Conservation (phyloP, 2,888 invertebrate species). For the Carpatolechia fugitivella region DNA sequence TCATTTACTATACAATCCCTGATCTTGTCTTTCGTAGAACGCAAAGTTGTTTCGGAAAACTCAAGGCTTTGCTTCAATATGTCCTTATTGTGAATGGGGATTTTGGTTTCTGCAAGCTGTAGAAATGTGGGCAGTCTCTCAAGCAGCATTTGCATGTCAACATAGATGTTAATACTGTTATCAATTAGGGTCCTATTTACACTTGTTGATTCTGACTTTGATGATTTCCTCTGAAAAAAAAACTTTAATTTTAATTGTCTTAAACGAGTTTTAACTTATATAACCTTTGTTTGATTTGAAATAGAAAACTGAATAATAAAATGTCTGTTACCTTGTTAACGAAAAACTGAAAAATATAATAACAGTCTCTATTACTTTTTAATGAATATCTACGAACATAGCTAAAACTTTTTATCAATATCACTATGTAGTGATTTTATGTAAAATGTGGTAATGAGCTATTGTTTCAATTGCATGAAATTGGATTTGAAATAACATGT, state of each 20-base stretch:
- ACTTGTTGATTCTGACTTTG: constrained; percentile 48
- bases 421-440: too few species aligned
- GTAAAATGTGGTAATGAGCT: neutral
- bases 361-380: neutral
- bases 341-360: neutral
- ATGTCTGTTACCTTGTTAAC: neutral
- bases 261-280: too few species aligned
- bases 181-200: constrained; percentile 59
- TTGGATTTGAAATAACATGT: neutral
- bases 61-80: constrained; percentile 49
- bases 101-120: constrained; percentile 45
- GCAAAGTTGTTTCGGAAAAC: constrained; percentile 46
- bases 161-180: constrained; percentile 60
- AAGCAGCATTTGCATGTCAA: constrained; percentile 51
- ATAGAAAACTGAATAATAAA: too few species aligned
- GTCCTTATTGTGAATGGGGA: constrained; percentile 43
- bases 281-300: too few species aligned
- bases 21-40: constrained; percentile 49
- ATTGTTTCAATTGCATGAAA: constrained; percentile 12
- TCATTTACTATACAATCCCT: constrained; percentile 64
- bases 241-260: neutral
- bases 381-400: constrained; percentile 1
- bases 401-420: neutral
- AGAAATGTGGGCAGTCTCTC: constrained; percentile 53
- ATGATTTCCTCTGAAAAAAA: constrained; percentile 49